Evolutionary conservation across 2,113 vertebrate species (phyloP).

Genomic region (Oncorhynchus keta): DNA sequence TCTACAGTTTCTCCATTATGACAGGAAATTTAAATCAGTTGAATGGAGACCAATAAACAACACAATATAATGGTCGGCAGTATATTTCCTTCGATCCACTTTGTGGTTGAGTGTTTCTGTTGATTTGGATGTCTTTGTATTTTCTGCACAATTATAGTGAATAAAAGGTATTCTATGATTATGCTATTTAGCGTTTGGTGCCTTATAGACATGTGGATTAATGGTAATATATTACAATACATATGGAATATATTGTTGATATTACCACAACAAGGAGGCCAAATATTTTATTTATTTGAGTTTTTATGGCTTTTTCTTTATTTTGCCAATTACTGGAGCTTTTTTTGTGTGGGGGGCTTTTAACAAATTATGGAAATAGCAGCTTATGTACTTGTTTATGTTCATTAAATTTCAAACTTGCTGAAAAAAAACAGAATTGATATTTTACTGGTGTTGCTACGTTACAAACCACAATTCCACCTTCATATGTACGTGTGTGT

Average conservation of each 20-base stretch:
- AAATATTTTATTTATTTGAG: constrained; percentile 88
- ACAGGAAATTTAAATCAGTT: not conserved
- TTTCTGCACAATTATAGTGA: constrained; percentile 49
- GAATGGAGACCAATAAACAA: not conserved
- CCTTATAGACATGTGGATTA: constrained; percentile 79
- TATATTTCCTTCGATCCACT: constrained; percentile 1
- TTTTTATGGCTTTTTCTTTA: constrained; percentile 86
- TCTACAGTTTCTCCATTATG: too few species aligned
- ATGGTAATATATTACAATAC: constrained; percentile 77
- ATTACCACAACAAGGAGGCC: constrained; percentile 76
- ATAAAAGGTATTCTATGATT: constrained; percentile 62
- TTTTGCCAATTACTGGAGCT: constrained; percentile 81
- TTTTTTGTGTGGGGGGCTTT: constrained; percentile 72
- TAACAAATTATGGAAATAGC: constrained; percentile 81
- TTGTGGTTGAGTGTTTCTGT: constrained; percentile 21
- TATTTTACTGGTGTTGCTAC: too few species aligned
- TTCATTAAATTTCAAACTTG: constrained; percentile 87
- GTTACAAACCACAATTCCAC: too few species aligned
- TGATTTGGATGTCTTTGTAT: constrained; percentile 53
- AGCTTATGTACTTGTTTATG: constrained; percentile 86
- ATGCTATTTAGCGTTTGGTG: constrained; percentile 85
- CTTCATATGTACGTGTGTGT: too few species aligned
- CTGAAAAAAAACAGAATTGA: constrained; percentile 67
- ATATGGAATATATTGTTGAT: constrained; percentile 82
- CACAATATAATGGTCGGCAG: not conserved